Evolutionary conservation across 2,888 invertebrate genomes (phyloP).

Genomic region (Agonopterix heracliana): DNA sequence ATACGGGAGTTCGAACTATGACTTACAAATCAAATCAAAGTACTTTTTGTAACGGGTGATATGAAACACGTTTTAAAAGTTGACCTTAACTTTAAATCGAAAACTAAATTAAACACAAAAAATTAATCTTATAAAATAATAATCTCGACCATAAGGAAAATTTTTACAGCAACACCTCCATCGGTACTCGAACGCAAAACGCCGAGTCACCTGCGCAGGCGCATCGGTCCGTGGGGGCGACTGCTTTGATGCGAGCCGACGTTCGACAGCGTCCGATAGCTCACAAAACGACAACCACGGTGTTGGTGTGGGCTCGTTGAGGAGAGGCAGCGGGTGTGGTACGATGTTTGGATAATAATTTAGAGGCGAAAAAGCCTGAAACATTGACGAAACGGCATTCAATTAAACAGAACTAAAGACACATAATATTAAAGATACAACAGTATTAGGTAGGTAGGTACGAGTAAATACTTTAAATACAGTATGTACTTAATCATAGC

Average conservation of each 20-base stretch:
- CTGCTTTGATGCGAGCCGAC: slow-evolving; percentile 69
- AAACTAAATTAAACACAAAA: slow-evolving; percentile 3
- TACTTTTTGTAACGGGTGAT: too few relatives aligned
- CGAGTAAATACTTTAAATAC: too few relatives aligned
- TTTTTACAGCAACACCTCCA: slow-evolving; percentile 33
- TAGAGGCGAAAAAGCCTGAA: too few relatives aligned
- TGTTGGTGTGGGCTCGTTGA: slow-evolving; percentile 25
- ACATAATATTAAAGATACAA: too few relatives aligned
- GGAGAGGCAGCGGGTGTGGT: slow-evolving; percentile 25
- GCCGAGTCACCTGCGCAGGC: slow-evolving; percentile 66
- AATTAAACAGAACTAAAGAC: too few relatives aligned
- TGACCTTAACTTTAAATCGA: not conserved
- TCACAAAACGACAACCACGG: slow-evolving; percentile 64
- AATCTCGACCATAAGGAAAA: slow-evolving; percentile 41
- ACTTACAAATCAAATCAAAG: too few relatives aligned
- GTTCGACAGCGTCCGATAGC: slow-evolving; percentile 67
- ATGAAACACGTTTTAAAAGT: too few relatives aligned
- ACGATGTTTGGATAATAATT: not conserved
- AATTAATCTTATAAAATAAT: slow-evolving; percentile 5
- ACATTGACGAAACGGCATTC: too few relatives aligned
- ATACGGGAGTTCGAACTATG: too few relatives aligned
- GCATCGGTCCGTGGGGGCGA: slow-evolving; percentile 46
- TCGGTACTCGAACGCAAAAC: slow-evolving; percentile 38
- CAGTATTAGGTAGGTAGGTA: too few relatives aligned
- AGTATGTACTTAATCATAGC: too few relatives aligned